Evolutionary conservation across 2,797 vertebrate genomes (phyloP).

Genomic region (Karalla daura): DNA sequence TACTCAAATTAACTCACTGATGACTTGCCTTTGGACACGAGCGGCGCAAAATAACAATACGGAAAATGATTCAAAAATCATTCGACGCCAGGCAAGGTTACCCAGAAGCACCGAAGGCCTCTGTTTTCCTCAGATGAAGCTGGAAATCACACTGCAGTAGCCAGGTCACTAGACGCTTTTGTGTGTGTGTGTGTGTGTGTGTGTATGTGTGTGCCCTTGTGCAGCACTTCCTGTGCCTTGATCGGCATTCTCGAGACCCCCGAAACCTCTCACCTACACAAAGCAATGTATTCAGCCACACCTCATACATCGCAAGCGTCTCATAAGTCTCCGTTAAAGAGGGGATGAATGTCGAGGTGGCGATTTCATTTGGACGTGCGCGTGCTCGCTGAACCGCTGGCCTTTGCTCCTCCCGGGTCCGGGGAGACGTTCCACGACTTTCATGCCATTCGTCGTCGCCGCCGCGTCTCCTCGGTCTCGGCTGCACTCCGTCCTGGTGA

Average conservation of each 20-base stretch:
- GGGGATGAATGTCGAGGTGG: conserved; percentile 9
- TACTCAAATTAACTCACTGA: conserved; percentile 79
- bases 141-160: conserved; percentile 38
- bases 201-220: conserved; percentile 24
- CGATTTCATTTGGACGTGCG: conserved; percentile 21
- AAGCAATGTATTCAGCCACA: conserved; percentile 43
- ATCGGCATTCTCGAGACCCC: conserved; percentile 28
- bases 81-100: conserved; percentile 63
- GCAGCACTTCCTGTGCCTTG: conserved; percentile 14
- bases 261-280: conserved; percentile 47
- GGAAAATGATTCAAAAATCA: conserved; percentile 31
- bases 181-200: neutral
- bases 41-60: conserved; percentile 58
- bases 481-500: neutral
- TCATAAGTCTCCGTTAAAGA: neutral
- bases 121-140: conserved; percentile 33
- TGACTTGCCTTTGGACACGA: conserved; percentile 71
- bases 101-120: conserved; percentile 31
- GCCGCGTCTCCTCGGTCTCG: conserved; percentile 31
- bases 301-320: conserved; percentile 35
- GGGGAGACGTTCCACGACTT: too few species aligned
- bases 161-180: neutral
- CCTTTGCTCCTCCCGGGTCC: conserved; percentile 31
- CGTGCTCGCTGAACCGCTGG: conserved; percentile 32
- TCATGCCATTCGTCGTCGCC: conserved; percentile 7